Evolutionary conservation across 35 echinoderm and acorn worm species (phyloP).

Genomic region (Acanthaster planci): DNA sequence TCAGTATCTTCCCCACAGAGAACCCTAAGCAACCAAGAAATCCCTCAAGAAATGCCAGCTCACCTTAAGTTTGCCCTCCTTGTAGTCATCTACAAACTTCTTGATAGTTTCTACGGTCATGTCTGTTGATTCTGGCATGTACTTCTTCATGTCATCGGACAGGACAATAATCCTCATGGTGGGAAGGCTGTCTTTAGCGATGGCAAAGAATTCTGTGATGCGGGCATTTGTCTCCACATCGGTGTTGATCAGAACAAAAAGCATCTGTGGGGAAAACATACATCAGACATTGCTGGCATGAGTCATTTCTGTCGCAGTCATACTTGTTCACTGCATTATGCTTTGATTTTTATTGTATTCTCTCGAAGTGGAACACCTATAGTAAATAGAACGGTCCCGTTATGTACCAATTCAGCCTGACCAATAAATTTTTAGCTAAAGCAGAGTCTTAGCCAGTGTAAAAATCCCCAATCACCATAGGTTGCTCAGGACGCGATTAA

Average conservation of each 20-base stretch:
- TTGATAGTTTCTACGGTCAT: constrained; percentile 60
- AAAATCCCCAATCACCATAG: no score
- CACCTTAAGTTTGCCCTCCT: constrained; percentile 87
- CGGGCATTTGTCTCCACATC: constrained; percentile 66
- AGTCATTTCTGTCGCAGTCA: not conserved
- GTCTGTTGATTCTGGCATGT: constrained; percentile 66
- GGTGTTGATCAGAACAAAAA: constrained; percentile 94
- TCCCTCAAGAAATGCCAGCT: not conserved
- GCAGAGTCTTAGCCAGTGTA: no score
- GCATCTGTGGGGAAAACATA: constrained; percentile 47
- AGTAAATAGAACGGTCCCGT: no score
- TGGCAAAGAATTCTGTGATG: constrained; percentile 92
- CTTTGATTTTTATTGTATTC: no score
- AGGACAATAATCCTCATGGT: constrained; percentile 87
- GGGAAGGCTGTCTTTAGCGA: constrained; percentile 71
- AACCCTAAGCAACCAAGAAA: no score
- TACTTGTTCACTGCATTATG: no score
- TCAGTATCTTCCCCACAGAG: no score
- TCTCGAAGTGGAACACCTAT: no score
- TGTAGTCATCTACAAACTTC: constrained; percentile 62
- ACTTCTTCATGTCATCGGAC: constrained; percentile 98
- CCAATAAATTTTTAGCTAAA: no score
- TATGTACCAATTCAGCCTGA: no score
- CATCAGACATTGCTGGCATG: not conserved
- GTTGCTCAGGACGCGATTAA: no score